Base-by-base conservation (phyloP, 2,113 vertebrate species). In the Paedocypris sp. region DNA sequence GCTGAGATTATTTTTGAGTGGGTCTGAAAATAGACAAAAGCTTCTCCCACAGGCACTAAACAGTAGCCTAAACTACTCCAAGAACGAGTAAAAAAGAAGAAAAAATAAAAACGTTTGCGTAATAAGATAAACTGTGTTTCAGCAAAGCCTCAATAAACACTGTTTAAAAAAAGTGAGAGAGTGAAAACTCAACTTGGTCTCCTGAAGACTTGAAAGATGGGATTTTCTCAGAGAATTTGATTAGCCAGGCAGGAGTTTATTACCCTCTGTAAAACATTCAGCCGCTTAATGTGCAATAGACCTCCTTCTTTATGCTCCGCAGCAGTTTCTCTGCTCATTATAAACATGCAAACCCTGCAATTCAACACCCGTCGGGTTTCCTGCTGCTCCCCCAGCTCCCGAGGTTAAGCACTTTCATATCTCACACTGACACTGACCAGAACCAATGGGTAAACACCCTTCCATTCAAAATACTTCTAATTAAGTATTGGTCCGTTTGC, bases 261-360 rank as follows among this genome's bases (percentile, higher is more conserved):
- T 78, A 73, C 74, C 63, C 48, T 68, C 74, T 67, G 77, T 81
- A 78, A 85, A 83, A 75, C 76, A 83, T 75, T 75, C 71, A 54
- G 67, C 73, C 49, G 71, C 79, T 75, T 82, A 80, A 82, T 83
- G 78, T 73, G 74, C 73, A 67, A 74, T 74, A 73, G 72, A 75
- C 68, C 76, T 63, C 54, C 68, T 73, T 74, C 73, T 77, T 79
- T 79, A 81, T 79, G 73, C 58, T 60, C 58, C 57, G 71, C 78
- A 77, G 79, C 73, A 76, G 67, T 75, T 71, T 38, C 41, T 61
- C 48, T 35, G 60, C 74, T 82, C 82, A 80, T 83, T 82, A 83
- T 67, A 82, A 79, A 83, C 78, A 77, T 75, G 73, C 80, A 80
- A 73, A 58, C 66, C 64, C 69, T 72, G 81, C 73, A 75, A 46